phyloP scores from a whole-genome alignment of 2,113 vertebrate genomes.

The Protobothrops flavoviridis region DNA sequence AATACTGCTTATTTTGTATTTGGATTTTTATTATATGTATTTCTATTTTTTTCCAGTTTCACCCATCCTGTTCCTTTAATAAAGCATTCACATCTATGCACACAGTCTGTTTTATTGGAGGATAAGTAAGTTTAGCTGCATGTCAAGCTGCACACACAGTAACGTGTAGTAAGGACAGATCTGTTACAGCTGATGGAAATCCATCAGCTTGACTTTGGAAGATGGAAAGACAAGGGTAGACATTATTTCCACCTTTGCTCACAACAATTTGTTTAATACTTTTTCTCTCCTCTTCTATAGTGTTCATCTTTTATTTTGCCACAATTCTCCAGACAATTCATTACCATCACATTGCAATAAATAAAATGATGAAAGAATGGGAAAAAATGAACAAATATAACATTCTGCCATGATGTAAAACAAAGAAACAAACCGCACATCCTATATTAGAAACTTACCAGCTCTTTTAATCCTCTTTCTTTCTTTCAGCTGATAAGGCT shows the following conservation, averaged over 20 bases:
- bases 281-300: background rate
- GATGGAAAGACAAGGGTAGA: background rate
- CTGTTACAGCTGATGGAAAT: background rate
- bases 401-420: background rate
- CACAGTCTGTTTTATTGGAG: no score
- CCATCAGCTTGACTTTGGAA: background rate
- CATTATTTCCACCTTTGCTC: background rate
- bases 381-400: background rate
- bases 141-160: no score
- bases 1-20: no score
- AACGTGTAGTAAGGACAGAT: no score
- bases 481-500: constrained; percentile 97
- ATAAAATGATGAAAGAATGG: background rate
- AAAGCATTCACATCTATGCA: no score
- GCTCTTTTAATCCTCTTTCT: constrained; percentile 98
- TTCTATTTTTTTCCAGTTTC: no score
- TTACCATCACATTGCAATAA: background rate
- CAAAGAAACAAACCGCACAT: background rate
- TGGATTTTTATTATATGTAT: no score
- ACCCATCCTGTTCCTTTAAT: no score
- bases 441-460: constrained; percentile 70
- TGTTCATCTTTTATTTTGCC: background rate
- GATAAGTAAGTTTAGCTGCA: no score
- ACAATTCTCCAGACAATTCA: background rate
- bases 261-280: background rate